Percentiles rank a stretch among this genome's conserved stretches.
These are phyloP conservation scores for Eretmocerus hayati DNA, from an alignment of 2,888 invertebrate genomes.

Conservation along the genomic window DNA sequence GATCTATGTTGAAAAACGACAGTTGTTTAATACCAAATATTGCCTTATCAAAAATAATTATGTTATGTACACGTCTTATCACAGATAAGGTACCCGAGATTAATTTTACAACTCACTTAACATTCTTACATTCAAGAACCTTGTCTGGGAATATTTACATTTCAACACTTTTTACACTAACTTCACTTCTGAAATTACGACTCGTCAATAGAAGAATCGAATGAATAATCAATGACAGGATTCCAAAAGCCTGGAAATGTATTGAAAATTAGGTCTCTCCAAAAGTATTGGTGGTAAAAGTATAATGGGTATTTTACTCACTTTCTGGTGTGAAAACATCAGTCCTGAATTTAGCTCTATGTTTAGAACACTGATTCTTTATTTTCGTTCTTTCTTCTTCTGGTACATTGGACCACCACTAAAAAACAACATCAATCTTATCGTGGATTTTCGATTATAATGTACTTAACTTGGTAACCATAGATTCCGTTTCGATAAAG, in stretches of 20 bases:
- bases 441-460: neutral
- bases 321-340: slow-evolving; percentile 41
- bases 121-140: neutral
- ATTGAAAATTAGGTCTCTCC: too few relatives aligned
- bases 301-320: too few relatives aligned
- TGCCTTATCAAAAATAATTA: slow-evolving; percentile 1
- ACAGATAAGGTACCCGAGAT: too few relatives aligned
- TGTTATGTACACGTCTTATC: slow-evolving; percentile 2
- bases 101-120: neutral
- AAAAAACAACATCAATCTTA: slow-evolving; percentile 21
- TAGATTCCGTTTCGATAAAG: too few relatives aligned
- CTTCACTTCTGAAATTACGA: too few relatives aligned
- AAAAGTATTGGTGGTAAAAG: too few relatives aligned
- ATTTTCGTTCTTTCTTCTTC: slow-evolving; percentile 42
- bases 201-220: slow-evolving; percentile 9
- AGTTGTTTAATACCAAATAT: slow-evolving; percentile 12
- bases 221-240: slow-evolving; percentile 37
- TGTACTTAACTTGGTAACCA: neutral
- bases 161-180: too few relatives aligned
- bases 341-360: slow-evolving; percentile 45
- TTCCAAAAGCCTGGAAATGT: slow-evolving; percentile 43
- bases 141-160: slow-evolving; percentile 1
- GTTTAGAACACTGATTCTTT: slow-evolving; percentile 49
- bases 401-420: slow-evolving; percentile 41
- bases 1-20: slow-evolving; percentile 40